Evolutionary conservation across 2,797 vertebrate genomes (phyloP), one percentile per base, ranked within the genome.

Genomic region (Fringilla coelebs): DNA sequence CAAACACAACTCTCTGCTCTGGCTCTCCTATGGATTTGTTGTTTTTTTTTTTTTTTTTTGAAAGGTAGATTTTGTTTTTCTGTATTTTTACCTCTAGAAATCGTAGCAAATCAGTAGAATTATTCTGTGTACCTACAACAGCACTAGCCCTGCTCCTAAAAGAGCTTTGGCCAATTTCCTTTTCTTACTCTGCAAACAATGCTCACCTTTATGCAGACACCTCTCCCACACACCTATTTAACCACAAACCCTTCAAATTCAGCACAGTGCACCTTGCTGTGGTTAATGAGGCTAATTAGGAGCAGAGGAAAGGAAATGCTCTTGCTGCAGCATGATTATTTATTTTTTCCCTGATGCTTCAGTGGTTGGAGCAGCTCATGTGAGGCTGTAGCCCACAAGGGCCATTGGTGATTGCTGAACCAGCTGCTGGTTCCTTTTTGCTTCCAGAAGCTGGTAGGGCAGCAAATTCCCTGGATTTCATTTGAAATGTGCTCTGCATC

Each of bases 61-160:
- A 54, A 49, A 74, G 31, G 18, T 13, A 0, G 8, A n/a, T 43
- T 68, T 72, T 6, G 1, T 22, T 14, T 24, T 51, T 67, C 55
- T 54, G 4, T 9, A 2, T 7, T 31, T 2, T 17, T 14, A 34
- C 28, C 31, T 29, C 3, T 1, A 52, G 49, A 79, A 88, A 11
- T 9, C 43, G 6, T 0, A 11, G 6, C 1, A 9, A 43, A 17
- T 2, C 29, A 40, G n/a, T 1, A 40, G 14, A 62, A 82, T 36
- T 28, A 18, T 10, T 36, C 18, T 2, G 2, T 1, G 9, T 19
- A 0, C 38, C 12, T 15, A 1, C 15, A 43, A 3, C 52, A 74
- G 34, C 17, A 7, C 8, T 2, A 13, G 2, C 26, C 34, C 20
- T 18, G 15, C 12, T 12, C n/a, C 31, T 25, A 34, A 28, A 62